Percentiles rank a stretch among this genome's conserved stretches.
Evolutionary conservation across 2,797 vertebrate species (phyloP).

Genomic region (Paguma larvata): DNA sequence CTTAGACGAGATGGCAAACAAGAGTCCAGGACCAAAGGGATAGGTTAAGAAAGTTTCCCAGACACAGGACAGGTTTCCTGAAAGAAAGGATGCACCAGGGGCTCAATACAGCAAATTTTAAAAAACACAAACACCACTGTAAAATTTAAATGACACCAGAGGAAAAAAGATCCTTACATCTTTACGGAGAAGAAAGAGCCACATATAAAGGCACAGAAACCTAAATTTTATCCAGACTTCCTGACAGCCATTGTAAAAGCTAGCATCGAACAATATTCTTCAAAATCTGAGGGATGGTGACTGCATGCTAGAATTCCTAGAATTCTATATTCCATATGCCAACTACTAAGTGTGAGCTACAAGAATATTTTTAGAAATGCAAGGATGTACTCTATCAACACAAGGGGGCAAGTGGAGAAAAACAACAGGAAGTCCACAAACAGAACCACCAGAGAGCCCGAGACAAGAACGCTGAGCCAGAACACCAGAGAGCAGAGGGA

Average conservation of each 20-base stretch:
- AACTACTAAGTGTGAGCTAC: background rate
- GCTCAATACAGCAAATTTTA: background rate
- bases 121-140: background rate
- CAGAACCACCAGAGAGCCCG: background rate
- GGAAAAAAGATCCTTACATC: background rate
- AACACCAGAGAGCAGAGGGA: background rate
- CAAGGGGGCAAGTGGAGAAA: background rate
- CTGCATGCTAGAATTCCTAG: background rate
- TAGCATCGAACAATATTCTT: background rate
- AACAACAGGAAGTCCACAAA: background rate
- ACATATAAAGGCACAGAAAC: background rate
- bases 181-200: background rate
- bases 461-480: background rate
- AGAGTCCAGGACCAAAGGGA: background rate
- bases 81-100: background rate
- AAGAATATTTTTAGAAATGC: background rate
- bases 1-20: background rate
- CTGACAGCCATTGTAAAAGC: background rate
- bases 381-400: background rate
- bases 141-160: background rate
- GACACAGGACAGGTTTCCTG: background rate
- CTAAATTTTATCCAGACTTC: background rate
- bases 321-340: background rate
- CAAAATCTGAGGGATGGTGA: background rate
- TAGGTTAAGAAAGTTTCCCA: background rate